phyloP scores from a whole-genome alignment of 2,113 vertebrate genomes.

The Mastomys coucha region DNA sequence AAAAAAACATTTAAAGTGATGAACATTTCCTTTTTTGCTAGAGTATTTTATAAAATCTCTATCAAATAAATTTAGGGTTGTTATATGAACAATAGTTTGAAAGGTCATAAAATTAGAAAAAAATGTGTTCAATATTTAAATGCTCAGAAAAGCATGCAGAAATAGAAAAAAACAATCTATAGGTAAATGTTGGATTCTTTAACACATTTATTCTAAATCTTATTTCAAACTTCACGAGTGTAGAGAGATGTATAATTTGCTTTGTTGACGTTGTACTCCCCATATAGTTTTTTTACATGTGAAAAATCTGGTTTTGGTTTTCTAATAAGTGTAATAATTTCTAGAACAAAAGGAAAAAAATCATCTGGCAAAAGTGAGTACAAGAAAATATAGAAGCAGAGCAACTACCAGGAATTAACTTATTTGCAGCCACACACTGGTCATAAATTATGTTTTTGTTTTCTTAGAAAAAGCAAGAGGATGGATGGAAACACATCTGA shows the following conservation, averaged over 20 bases:
- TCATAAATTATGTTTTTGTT: constrained; percentile 11
- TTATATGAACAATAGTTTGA: constrained; percentile 25
- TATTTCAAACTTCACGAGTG: constrained; percentile 18
- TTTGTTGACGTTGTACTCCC: not conserved
- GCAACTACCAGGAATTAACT: constrained; percentile 43
- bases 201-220: constrained; percentile 22
- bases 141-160: constrained; percentile 45
- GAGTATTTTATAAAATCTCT: constrained; percentile 1
- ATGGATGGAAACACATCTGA: constrained; percentile 18
- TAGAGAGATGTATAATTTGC: constrained; percentile 17
- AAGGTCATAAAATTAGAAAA: not conserved
- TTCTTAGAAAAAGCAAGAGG: constrained; percentile 47
- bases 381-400: constrained; percentile 24
- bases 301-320: not conserved
- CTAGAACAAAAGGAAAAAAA: constrained; percentile 35
- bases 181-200: constrained; percentile 28
- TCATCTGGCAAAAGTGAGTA: constrained; percentile 21
- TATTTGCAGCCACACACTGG: not conserved
- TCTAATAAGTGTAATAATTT: constrained; percentile 22
- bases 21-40: not conserved
- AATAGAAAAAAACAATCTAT: constrained; percentile 6
- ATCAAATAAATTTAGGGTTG: not conserved
- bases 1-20: too few species aligned
- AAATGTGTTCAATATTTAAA: constrained; percentile 41
- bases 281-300: not conserved